These are phyloP conservation scores for Acanthoscelides obtectus DNA, from an alignment of 2,888 invertebrate species.

Conservation along the genomic window DNA sequence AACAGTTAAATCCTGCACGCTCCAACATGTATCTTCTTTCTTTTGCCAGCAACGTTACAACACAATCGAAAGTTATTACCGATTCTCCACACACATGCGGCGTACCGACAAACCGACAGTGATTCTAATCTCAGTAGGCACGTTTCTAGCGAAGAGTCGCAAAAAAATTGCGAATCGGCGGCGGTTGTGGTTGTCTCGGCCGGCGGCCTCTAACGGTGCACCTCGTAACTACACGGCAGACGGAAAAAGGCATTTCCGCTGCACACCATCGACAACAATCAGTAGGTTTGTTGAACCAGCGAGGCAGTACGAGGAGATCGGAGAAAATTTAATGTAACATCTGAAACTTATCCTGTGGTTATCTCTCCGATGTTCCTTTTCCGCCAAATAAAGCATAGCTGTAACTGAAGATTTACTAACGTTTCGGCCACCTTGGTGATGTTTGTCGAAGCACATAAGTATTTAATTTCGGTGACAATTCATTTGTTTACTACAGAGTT, in stretches of 20 bases:
- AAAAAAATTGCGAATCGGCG: not conserved
- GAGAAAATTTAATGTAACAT: too few species aligned
- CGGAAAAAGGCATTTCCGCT: not conserved
- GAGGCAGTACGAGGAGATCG: not conserved
- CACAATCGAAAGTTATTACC: not conserved
- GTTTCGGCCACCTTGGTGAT: too few species aligned
- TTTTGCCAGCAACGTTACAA: not conserved
- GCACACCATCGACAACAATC: not conserved
- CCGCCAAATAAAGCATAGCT: too few species aligned
- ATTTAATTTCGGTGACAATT: too few species aligned
- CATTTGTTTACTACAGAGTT: too few species aligned
- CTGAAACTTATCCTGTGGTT: too few species aligned
- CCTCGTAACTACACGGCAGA: not conserved
- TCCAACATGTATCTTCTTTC: not conserved
- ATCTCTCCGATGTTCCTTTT: too few species aligned
- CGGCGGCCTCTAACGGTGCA: not conserved
- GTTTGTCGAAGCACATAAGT: too few species aligned
- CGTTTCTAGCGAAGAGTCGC: not conserved
- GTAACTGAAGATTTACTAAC: too few species aligned
- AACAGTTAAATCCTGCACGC: too few species aligned
- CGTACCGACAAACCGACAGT: not conserved
- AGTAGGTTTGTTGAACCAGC: not conserved
- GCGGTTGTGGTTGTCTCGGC: not conserved
- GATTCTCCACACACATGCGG: not conserved
- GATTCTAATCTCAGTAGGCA: not conserved